Percentiles rank a stretch among this genome's conserved stretches.
These are phyloP conservation scores for Spatulosminthurus flaviceps DNA, from an alignment of 2,888 invertebrate genomes.

Conservation along the genomic window DNA sequence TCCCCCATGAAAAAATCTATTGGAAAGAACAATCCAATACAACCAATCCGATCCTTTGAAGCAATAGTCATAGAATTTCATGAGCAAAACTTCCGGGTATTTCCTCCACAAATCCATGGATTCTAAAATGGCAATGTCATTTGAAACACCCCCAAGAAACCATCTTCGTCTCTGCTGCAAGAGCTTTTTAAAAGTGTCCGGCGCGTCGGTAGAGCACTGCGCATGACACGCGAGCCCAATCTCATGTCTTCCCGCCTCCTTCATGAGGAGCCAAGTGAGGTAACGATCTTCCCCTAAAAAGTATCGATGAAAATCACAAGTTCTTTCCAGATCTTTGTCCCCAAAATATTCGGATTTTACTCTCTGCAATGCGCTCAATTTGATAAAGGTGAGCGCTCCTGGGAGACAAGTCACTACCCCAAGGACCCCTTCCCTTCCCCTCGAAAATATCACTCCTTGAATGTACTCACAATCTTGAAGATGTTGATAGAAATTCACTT, in stretches of 20 bases:
- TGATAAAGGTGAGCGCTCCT: conserved; percentile 50
- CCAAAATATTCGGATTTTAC: conserved; percentile 51
- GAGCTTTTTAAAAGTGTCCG: conserved; percentile 50
- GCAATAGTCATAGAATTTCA: conserved; percentile 49
- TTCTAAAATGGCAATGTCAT: conserved; percentile 49
- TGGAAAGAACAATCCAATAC: conserved; percentile 41
- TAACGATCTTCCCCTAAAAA: conserved; percentile 55
- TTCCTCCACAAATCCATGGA: too few species aligned
- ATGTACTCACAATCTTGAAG: conserved; percentile 53
- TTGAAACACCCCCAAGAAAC: conserved; percentile 52
- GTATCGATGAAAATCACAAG: conserved; percentile 44
- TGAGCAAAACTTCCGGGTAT: conserved; percentile 42
- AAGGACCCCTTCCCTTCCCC: conserved; percentile 48
- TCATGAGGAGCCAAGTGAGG: conserved; percentile 52
- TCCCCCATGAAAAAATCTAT: conserved; percentile 20
- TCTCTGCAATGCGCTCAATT: conserved; percentile 47
- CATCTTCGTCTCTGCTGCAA: conserved; percentile 53
- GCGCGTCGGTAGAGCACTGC: conserved; percentile 52
- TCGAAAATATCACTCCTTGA: conserved; percentile 51
- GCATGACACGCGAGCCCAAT: conserved; percentile 47
- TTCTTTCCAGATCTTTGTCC: conserved; percentile 40
- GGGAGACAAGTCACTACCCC: conserved; percentile 53
- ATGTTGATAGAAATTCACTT: conserved; percentile 50
- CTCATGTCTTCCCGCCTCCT: conserved; percentile 37
- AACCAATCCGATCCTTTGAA: conserved; percentile 48